Conservation (phyloP, 2,113 vertebrate genomes). For the Chaenogobius annularis region DNA sequence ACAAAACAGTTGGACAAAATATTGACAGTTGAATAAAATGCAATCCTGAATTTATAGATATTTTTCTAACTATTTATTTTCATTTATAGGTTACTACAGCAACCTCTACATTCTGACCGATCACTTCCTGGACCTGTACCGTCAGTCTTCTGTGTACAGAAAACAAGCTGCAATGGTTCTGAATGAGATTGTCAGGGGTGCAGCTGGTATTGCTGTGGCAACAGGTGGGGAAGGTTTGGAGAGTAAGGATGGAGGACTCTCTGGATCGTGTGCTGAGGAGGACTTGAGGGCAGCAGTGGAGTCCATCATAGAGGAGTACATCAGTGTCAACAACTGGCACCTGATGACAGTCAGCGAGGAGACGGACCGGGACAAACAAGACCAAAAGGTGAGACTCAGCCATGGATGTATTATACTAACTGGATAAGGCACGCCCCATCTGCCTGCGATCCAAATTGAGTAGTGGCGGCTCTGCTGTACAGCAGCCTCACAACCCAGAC, state of each 20-base stretch:
- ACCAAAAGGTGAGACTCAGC: constrained; percentile 42
- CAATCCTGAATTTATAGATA: neutral
- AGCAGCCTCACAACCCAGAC: too few relatives aligned
- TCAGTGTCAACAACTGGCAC: constrained; percentile 86
- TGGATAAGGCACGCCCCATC: too few relatives aligned
- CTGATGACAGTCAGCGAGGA: constrained; percentile 76
- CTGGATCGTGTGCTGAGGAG: constrained; percentile 32
- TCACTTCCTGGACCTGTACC: constrained; percentile 88
- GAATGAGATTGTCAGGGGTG: constrained; percentile 86
- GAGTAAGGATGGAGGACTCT: neutral
- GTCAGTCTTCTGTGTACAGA: constrained; percentile 79
- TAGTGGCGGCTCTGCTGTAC: too few relatives aligned
- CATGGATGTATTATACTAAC: neutral
- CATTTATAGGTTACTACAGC: constrained; percentile 79
- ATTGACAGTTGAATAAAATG: neutral
- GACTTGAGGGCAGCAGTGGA: constrained; percentile 77
- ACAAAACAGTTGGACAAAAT: neutral
- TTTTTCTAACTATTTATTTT: neutral
- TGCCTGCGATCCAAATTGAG: too few relatives aligned
- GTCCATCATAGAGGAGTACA: constrained; percentile 88
- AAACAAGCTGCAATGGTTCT: constrained; percentile 91
- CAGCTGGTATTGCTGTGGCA: constrained; percentile 77
- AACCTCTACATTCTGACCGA: constrained; percentile 89
- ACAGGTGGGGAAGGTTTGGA: constrained; percentile 48
- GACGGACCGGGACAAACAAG: constrained; percentile 58